Evolutionary conservation across 2,888 invertebrate species (phyloP).

Genomic region (Caenorhabditis japonica): DNA sequence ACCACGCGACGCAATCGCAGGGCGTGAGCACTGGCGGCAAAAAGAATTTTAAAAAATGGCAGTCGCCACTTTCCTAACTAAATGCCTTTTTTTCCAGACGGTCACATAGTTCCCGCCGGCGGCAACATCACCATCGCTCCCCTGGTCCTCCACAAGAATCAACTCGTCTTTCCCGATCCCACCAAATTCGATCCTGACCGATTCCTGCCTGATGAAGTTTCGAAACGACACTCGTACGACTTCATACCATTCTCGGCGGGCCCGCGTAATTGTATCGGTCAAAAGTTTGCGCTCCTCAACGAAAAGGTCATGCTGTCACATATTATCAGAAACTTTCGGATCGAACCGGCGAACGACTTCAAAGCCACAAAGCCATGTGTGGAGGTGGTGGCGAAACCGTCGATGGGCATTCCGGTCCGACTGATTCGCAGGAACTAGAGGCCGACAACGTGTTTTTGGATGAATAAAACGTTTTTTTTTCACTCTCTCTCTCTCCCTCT

Average conservation of each 20-base stretch:
- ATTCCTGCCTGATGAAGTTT: conserved; percentile 77
- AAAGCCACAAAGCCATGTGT: conserved; percentile 16
- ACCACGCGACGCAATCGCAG: too few relatives aligned
- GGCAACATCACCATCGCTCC: conserved; percentile 47
- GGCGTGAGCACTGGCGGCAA: too few relatives aligned
- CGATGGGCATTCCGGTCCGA: conserved; percentile 46
- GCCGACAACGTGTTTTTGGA: too few relatives aligned
- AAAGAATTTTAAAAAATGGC: neutral
- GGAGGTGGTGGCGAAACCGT: conserved; percentile 45
- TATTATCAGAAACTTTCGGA: conserved; percentile 28
- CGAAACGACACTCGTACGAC: conserved; percentile 68
- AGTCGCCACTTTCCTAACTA: too few relatives aligned
- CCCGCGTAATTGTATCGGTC: conserved; percentile 76
- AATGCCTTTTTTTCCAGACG: too few relatives aligned
- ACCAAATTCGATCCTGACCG: conserved; percentile 78
- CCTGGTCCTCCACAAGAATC: conserved; percentile 54
- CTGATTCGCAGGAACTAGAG: conserved; percentile 27
- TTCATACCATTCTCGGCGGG: conserved; percentile 75
- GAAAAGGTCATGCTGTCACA: conserved; percentile 75
- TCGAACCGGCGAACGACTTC: conserved; percentile 21
- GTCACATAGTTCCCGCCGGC: conserved; percentile 43
- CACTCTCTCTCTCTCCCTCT: neutral
- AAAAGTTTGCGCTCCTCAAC: conserved; percentile 79
- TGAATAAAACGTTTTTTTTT: conserved; percentile 1
- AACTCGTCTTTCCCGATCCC: conserved; percentile 70